phyloP scores from a whole-genome alignment of 2,113 vertebrate species.

The Pontoporia blainvillei region DNA sequence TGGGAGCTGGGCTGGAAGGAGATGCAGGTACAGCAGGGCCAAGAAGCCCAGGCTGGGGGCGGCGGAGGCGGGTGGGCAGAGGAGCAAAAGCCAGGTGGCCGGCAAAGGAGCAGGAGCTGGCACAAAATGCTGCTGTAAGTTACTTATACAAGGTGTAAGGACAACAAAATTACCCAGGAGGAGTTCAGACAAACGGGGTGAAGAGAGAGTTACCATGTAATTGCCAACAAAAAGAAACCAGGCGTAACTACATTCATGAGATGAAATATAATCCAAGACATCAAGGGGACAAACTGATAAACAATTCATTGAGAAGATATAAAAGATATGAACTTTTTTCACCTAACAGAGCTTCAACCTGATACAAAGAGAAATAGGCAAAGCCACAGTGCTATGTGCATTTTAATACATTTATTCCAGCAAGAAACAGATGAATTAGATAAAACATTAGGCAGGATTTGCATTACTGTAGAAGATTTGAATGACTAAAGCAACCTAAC shows the following conservation, averaged over 20 bases:
- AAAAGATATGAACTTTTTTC: neutral
- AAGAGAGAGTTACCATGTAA: neutral
- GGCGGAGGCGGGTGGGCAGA: accelerated
- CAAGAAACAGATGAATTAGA: neutral
- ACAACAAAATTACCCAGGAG: neutral
- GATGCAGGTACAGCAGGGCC: neutral
- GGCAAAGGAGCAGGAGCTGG: neutral
- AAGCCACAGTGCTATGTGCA: neutral
- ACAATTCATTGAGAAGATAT: neutral
- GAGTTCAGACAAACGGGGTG: accelerated
- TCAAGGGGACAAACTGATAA: neutral
- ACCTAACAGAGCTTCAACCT: neutral
- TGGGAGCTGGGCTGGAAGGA: neutral
- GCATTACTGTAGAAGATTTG: neutral
- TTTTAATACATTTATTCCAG: neutral
- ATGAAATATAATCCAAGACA: neutral
- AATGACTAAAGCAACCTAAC: neutral
- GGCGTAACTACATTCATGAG: neutral
- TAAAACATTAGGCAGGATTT: neutral
- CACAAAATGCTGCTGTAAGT: neutral
- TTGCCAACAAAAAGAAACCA: neutral
- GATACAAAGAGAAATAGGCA: neutral
- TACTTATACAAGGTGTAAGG: neutral
- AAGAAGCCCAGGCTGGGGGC: neutral
- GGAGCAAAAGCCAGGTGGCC: neutral